Percentiles rank a stretch among this genome's conserved stretches.
Conservation (phyloP, 1,140 invertebrate genomes). For the Melipona quadrifasciata region DNA sequence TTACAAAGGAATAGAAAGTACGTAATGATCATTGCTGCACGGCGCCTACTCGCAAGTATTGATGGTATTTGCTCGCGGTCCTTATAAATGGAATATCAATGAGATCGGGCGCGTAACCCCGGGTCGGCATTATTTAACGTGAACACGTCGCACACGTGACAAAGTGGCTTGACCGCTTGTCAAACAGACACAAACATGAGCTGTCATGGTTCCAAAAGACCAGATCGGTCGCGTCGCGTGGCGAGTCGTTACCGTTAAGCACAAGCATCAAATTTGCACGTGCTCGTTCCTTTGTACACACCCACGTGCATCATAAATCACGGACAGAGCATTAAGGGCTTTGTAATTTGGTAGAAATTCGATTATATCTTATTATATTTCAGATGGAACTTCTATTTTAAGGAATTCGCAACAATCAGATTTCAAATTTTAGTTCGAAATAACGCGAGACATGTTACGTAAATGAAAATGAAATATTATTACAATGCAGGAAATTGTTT, state of each 20-base stretch:
- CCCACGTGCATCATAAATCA: conserved; percentile 35
- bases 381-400: neutral
- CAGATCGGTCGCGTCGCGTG: conserved; percentile 53
- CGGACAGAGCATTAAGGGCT: conserved; percentile 26
- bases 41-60: conserved; percentile 35
- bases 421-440: neutral
- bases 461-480: neutral
- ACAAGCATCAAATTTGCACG: conserved; percentile 52
- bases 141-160: conserved; percentile 57
- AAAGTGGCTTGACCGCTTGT: conserved; percentile 60
- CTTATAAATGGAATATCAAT: conserved; percentile 56
- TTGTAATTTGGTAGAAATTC: conserved; percentile 27
- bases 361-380: conserved; percentile 7
- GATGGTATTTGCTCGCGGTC: conserved; percentile 38
- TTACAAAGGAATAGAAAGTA: conserved; percentile 38
- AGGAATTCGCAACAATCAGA: neutral
- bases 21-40: neutral
- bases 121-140: conserved; percentile 61
- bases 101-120: conserved; percentile 59
- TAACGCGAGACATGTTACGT: neutral
- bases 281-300: conserved; percentile 34
- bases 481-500: neutral
- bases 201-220: conserved; percentile 45
- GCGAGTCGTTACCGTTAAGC: conserved; percentile 58
- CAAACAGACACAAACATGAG: conserved; percentile 47